Conservation (phyloP, 2,797 vertebrate genomes). For the Danionella dracula region DNA sequence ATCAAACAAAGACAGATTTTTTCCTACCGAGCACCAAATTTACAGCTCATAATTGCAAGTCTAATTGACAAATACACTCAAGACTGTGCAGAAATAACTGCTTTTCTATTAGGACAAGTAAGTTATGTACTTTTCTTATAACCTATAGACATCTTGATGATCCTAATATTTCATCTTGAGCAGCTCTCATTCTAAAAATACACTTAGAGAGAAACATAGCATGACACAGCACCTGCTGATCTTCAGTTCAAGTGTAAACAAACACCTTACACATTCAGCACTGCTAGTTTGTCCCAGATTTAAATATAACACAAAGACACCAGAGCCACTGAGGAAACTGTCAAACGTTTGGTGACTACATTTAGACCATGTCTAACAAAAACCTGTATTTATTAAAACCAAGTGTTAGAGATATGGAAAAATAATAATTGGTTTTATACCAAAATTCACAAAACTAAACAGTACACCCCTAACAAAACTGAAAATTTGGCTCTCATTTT, state of each 20-base stretch:
- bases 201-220: not conserved
- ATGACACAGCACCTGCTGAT: not conserved
- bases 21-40: too few species aligned
- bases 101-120: not conserved
- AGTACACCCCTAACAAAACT: too few species aligned
- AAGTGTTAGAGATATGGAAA: too few species aligned
- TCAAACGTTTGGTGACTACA: slow-evolving; percentile 22
- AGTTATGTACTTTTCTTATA: not conserved
- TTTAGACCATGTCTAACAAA: too few species aligned
- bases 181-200: not conserved
- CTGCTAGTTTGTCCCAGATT: not conserved
- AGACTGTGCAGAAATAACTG: not conserved
- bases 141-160: not conserved
- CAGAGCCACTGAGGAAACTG: slow-evolving; percentile 36
- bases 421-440: too few species aligned
- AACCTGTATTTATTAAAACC: too few species aligned
- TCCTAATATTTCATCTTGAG: not conserved
- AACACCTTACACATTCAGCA: slow-evolving; percentile 22
- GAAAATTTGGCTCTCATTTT: too few species aligned
- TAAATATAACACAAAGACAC: slow-evolving; percentile 45
- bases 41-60: too few species aligned
- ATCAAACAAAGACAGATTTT: too few species aligned
- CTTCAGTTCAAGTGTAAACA: slow-evolving; percentile 16
- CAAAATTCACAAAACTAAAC: too few species aligned
- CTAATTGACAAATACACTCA: too few species aligned